A percentile compares a stretch with the other conserved stretches of the same genome.
Conservation (phyloP, 2,888 invertebrate species). For the Tricholauxania praeusta region DNA sequence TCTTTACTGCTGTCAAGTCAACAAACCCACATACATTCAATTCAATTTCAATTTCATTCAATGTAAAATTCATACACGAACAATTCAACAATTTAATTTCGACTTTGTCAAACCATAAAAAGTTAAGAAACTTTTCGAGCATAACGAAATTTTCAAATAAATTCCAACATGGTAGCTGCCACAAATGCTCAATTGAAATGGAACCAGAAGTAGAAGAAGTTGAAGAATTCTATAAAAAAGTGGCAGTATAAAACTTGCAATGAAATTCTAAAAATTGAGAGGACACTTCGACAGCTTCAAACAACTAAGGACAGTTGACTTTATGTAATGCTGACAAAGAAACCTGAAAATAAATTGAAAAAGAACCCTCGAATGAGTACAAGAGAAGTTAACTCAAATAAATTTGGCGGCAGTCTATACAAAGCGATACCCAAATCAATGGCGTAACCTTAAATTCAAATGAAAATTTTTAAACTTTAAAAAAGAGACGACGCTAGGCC, state of each 20-base stretch:
- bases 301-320: conserved; percentile 3
- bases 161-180: neutral
- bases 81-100: conserved; percentile 31
- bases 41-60: conserved; percentile 22
- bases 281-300: conserved; percentile 21
- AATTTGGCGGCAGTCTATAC: neutral
- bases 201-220: no score
- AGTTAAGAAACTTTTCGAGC: conserved; percentile 22
- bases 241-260: no score
- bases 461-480: no score
- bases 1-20: no score
- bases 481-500: no score
- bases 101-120: conserved; percentile 24
- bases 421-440: neutral
- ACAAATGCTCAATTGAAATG: neutral
- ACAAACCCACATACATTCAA: neutral
- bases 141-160: conserved; percentile 18
- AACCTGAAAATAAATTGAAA: no score
- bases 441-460: neutral
- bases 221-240: no score
- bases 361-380: no score
- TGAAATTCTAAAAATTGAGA: neutral
- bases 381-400: neutral
- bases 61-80: conserved; percentile 26
- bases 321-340: neutral